Percentiles rank a stretch among this genome's conserved stretches.
phyloP scores from a whole-genome alignment of 2,113 vertebrate genomes.

The Cepphus grylle region DNA sequence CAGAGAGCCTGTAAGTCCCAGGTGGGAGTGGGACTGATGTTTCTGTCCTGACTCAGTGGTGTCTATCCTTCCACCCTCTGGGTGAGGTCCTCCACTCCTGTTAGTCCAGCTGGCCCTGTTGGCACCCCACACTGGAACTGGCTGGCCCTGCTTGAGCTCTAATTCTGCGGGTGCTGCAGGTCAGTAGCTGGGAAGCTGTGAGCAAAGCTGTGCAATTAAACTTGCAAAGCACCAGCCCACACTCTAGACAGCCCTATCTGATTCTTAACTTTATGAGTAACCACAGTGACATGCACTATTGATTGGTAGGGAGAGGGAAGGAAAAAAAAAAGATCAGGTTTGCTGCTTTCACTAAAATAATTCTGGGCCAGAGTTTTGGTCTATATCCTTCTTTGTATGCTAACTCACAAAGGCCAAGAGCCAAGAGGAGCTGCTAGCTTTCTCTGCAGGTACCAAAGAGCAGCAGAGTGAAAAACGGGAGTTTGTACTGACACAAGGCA shows the following conservation, averaged over 20 bases:
- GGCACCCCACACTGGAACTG: background rate
- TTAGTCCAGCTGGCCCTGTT: background rate
- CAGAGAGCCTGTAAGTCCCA: background rate
- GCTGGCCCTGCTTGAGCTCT: background rate
- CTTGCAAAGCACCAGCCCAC: conserved; percentile 50
- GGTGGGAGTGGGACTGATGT: background rate
- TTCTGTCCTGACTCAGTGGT: background rate
- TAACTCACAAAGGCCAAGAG: background rate
- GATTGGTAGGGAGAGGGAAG: background rate
- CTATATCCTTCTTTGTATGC: background rate
- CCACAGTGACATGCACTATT: background rate
- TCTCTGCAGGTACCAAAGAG: background rate
- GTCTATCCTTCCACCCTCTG: background rate
- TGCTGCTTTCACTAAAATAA: background rate
- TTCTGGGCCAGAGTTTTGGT: background rate
- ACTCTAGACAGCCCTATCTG: background rate
- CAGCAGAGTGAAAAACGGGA: background rate
- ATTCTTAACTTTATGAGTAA: background rate
- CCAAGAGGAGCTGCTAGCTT: background rate
- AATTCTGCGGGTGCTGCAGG: background rate
- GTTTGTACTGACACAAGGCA: background rate
- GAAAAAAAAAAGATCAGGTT: background rate
- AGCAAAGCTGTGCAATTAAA: conserved; percentile 25
- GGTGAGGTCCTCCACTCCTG: background rate
- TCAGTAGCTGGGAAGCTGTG: background rate